phyloP scores from a whole-genome alignment of 2,797 vertebrate species.

The Acrossocheilus wenchowensis region DNA sequence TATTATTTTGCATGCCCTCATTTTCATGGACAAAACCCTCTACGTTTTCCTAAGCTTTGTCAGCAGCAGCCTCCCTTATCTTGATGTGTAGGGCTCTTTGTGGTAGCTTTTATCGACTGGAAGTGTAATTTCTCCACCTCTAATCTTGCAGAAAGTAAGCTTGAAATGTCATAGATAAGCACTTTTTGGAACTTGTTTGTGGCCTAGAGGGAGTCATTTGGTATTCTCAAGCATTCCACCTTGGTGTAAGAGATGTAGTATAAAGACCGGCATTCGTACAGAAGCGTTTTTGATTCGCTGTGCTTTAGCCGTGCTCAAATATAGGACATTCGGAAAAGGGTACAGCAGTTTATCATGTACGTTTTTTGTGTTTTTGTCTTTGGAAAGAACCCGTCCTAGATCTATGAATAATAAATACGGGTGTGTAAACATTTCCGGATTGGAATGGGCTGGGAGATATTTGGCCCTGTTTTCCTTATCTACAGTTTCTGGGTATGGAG shows the following conservation, averaged over 20 bases:
- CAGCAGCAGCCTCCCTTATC: constrained; percentile 42
- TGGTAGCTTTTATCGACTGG: constrained; percentile 52
- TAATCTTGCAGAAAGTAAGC: constrained; percentile 55
- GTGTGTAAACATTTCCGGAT: constrained; percentile 37
- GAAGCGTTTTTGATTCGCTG: constrained; percentile 37
- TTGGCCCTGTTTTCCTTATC: constrained; percentile 33
- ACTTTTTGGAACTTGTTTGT: constrained; percentile 47
- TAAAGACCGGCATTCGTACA: constrained; percentile 31
- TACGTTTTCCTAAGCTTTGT: constrained; percentile 12
- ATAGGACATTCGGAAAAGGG: constrained; percentile 25
- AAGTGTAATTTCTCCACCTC: constrained; percentile 53
- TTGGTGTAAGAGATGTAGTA: constrained; percentile 24
- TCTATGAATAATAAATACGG: constrained; percentile 48
- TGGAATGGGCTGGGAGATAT: constrained; percentile 27
- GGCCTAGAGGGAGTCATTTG: constrained; percentile 47
- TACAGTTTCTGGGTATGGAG: constrained; percentile 19
- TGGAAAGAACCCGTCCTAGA: constrained; percentile 11
- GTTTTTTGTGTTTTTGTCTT: constrained; percentile 34
- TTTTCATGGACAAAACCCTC: constrained; percentile 14
- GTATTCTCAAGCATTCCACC: constrained; percentile 37
- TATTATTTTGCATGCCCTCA: constrained; percentile 15
- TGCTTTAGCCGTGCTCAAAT: constrained; percentile 38
- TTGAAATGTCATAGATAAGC: constrained; percentile 57
- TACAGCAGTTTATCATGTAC: constrained; percentile 29
- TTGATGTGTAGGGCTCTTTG: constrained; percentile 55